Conservation (phyloP, 1,140 invertebrate genomes). For the Drosophila tristis region DNA sequence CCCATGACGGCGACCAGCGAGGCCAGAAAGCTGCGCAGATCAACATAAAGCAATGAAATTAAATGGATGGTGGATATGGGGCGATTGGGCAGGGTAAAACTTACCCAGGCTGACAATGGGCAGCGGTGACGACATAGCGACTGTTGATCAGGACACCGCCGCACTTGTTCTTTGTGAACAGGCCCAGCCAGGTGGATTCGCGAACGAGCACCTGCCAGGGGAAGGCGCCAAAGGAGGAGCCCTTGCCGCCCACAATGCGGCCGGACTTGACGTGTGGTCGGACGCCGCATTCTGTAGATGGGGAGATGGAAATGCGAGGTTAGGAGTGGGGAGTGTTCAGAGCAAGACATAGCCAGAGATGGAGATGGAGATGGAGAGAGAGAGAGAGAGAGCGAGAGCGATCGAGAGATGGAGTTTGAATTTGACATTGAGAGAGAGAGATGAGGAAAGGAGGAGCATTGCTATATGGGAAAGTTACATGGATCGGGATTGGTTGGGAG, state of each 20-base stretch:
- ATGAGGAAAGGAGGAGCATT: constrained; percentile 7
- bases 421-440: neutral
- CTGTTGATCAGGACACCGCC: constrained; percentile 95
- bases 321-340: constrained; percentile 84
- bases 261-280: constrained; percentile 91
- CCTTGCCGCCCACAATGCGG: constrained; percentile 95
- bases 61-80: neutral
- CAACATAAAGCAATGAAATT: neutral
- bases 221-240: constrained; percentile 93
- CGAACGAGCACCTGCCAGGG: constrained; percentile 97
- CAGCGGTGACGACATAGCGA: constrained; percentile 94
- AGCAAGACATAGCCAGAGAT: constrained; percentile 31
- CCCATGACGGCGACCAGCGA: constrained; percentile 95
- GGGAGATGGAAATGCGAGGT: constrained; percentile 84
- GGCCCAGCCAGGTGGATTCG: constrained; percentile 95
- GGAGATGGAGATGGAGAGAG: constrained; percentile 6
- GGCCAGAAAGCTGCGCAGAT: constrained; percentile 90
- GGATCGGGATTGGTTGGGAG: constrained; percentile 8
- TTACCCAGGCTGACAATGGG: constrained; percentile 97
- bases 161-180: constrained; percentile 98
- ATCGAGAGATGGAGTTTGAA: constrained; percentile 31
- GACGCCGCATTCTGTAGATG: constrained; percentile 92
- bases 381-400: neutral
- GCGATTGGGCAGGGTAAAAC: constrained; percentile 41
- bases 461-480: constrained; percentile 29